phyloP scores from a whole-genome alignment of 2,113 vertebrate genomes.

The Colossoma macropomum region DNA sequence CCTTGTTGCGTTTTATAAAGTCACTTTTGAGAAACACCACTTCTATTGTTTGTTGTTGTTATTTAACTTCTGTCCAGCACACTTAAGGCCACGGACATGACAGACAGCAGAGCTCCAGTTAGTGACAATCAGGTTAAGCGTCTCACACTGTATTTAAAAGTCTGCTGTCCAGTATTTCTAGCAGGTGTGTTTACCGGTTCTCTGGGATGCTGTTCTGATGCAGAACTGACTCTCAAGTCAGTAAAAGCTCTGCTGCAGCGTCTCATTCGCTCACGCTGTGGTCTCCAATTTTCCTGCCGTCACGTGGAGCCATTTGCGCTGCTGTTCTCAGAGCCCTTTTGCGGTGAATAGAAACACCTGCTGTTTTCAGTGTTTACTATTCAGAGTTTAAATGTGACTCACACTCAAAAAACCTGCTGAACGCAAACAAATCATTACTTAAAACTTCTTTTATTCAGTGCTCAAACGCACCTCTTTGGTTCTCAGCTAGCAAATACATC shows the following conservation, averaged over 20 bases:
- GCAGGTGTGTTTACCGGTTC: neutral
- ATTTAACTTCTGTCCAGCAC: no score
- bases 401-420: constrained; percentile 27
- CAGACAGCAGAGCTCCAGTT: no score
- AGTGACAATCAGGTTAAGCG: no score
- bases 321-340: neutral
- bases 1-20: no score
- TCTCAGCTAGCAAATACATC: constrained; percentile 43
- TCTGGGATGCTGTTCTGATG: neutral
- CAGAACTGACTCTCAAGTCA: neutral
- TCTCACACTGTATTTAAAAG: no score
- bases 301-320: neutral
- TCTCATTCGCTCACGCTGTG: neutral
- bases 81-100: no score
- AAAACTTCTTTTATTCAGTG: constrained; percentile 63
- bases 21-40: no score
- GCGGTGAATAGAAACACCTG: neutral
- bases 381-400: neutral
- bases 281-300: neutral
- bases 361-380: neutral
- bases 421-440: constrained; percentile 34
- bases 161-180: no score
- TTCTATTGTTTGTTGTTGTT: no score
- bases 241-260: neutral
- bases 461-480: constrained; percentile 5